A percentile compares a stretch with the other conserved stretches of the same genome.
phyloP scores from a whole-genome alignment of 23 tunicate genomes.

The Trididemnum clinides region DNA sequence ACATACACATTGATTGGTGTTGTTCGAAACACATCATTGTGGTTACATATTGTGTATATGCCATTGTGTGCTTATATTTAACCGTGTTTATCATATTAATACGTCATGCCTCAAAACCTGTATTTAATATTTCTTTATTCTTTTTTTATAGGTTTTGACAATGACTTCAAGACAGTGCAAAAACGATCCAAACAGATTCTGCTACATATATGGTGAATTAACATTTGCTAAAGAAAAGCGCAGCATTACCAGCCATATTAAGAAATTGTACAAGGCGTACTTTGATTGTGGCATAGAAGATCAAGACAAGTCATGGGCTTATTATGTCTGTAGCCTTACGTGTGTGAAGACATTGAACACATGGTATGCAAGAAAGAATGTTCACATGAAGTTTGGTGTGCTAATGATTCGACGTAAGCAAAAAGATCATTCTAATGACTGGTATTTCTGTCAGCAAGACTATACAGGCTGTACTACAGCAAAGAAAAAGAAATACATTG shows the following conservation, averaged over 20 bases:
- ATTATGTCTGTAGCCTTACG: constrained; percentile 2
- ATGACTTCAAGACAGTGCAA: constrained; percentile 18
- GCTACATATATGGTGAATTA: constrained; percentile 1
- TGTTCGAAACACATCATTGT: too few relatives aligned
- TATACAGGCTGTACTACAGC: neutral
- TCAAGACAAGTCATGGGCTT: constrained; percentile 1
- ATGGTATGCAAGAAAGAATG: neutral
- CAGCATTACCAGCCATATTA: constrained; percentile 10
- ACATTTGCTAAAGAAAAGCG: constrained; percentile 15
- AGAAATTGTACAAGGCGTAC: constrained; percentile 13
- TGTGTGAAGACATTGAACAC: constrained; percentile 6
- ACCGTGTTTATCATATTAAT: neutral
- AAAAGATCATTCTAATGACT: constrained; percentile 6
- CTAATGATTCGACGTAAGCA: constrained; percentile 4
- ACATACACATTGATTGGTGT: too few relatives aligned
- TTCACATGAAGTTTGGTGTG: constrained; percentile 13
- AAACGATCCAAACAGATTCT: constrained; percentile 7
- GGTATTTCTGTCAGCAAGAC: constrained; percentile 10
- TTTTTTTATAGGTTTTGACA: neutral
- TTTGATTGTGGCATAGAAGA: constrained; percentile 3
- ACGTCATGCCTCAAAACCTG: neutral
- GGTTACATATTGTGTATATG: constrained; percentile 5
- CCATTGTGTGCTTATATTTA: neutral
- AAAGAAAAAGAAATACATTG: neutral
- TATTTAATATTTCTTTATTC: neutral